Percentiles rank a stretch among this genome's conserved stretches.
These are phyloP conservation scores for Zaprionus ornatus DNA, from an alignment of 1,140 invertebrate genomes.

Conservation along the genomic window DNA sequence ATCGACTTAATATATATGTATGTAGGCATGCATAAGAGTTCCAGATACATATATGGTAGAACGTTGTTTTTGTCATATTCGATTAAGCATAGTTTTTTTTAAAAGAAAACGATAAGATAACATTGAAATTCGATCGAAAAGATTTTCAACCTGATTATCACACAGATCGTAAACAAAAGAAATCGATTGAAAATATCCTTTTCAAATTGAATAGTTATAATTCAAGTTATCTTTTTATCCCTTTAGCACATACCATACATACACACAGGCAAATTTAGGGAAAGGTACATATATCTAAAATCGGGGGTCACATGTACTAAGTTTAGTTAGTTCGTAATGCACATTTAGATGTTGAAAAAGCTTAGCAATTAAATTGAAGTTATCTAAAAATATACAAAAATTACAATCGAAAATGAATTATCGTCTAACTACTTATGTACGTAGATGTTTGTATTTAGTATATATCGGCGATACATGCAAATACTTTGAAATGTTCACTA, in stretches of 20 bases:
- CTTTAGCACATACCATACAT: background rate
- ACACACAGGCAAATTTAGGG: background rate
- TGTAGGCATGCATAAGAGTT: background rate
- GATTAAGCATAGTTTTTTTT: background rate
- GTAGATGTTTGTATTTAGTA: background rate
- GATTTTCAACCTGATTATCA: constrained; percentile 30
- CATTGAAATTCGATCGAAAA: constrained; percentile 3
- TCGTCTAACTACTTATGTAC: constrained; percentile 57
- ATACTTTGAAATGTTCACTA: constrained; percentile 28
- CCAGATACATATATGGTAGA: background rate
- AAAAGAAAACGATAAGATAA: background rate
- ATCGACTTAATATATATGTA: background rate
- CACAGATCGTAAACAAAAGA: constrained; percentile 16
- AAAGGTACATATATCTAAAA: constrained; percentile 24
- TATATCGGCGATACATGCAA: constrained; percentile 11
- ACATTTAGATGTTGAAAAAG: constrained; percentile 68
- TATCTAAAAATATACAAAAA: constrained; percentile 66
- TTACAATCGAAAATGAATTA: constrained; percentile 59
- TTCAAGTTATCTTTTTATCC: background rate
- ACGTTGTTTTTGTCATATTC: background rate
- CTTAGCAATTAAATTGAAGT: constrained; percentile 68
- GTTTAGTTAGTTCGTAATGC: constrained; percentile 39
- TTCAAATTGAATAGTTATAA: background rate
- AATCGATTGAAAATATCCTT: background rate
- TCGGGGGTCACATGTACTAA: constrained; percentile 12